Conservation (phyloP, 2,888 invertebrate species). For the Oasisia sp. region DNA sequence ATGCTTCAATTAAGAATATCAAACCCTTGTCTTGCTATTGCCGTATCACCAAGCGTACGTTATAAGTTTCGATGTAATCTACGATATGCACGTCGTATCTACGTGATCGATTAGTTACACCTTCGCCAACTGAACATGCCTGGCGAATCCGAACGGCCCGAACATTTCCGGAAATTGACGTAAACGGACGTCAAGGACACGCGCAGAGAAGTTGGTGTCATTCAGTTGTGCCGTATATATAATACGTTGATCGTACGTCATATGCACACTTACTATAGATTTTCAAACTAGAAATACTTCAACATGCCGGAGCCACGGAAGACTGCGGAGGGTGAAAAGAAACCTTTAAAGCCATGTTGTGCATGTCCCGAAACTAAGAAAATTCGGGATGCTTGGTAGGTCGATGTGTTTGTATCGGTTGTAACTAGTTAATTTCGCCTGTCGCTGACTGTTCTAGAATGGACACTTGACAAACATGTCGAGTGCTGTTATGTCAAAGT, state of each 20-base stretch:
- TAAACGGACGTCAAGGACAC: background rate
- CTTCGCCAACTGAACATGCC: background rate
- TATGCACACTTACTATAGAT: background rate
- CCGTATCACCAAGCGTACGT: background rate
- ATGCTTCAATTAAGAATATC: background rate
- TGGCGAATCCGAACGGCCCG: background rate
- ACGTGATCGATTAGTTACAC: background rate
- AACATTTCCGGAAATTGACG: background rate
- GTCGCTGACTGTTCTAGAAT: background rate
- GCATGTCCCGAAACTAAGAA: slow-evolving; percentile 96
- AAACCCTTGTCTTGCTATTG: background rate
- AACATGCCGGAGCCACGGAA: background rate
- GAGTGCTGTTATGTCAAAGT: background rate
- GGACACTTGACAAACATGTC: background rate
- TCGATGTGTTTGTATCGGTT: background rate
- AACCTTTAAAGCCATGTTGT: slow-evolving; percentile 91
- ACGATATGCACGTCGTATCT: background rate
- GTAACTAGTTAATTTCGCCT: background rate
- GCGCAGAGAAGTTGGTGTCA: slow-evolving; percentile 13
- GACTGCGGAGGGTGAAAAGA: slow-evolving; percentile 29
- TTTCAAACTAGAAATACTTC: background rate
- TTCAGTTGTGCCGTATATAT: background rate
- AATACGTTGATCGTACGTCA: slow-evolving; percentile 17
- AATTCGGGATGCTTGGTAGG: slow-evolving; percentile 89
- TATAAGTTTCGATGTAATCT: background rate